Evolutionary conservation across 2,888 invertebrate species (phyloP).

Genomic region (Protonemura montana): DNA sequence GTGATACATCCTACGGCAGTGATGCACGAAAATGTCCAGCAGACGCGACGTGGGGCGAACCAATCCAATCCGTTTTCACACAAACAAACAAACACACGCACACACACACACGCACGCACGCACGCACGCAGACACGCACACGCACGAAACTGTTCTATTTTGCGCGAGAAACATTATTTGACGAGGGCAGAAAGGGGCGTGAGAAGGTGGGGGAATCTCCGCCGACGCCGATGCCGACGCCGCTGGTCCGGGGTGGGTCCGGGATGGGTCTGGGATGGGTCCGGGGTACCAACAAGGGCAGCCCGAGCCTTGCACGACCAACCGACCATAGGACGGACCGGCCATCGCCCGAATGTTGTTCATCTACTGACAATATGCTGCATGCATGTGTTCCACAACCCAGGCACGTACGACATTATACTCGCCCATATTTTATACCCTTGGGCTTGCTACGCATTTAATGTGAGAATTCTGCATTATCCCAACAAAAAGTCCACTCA

Average conservation of each 20-base stretch:
- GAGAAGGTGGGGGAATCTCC: not conserved
- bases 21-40: not conserved
- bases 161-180: not conserved
- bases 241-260: not conserved
- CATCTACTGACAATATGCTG: conserved; percentile 1
- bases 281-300: not conserved
- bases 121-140: no score
- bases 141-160: not conserved
- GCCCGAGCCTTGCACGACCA: no score
- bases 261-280: conserved; percentile 1
- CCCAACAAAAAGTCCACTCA: conserved; percentile 34
- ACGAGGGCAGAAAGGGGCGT: not conserved
- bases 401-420: conserved; percentile 40
- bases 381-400: conserved; percentile 36
- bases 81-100: not conserved
- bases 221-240: not conserved
- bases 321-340: no score
- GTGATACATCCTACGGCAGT: not conserved
- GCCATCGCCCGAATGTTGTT: not conserved
- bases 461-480: conserved; percentile 45
- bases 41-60: not conserved
- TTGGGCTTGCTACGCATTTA: conserved; percentile 40
- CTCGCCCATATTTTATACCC: conserved; percentile 43
- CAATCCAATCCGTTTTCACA: not conserved
- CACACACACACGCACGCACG: no score